Conservation (phyloP, 1,140 invertebrate genomes). For the Agrilus planipennis region DNA sequence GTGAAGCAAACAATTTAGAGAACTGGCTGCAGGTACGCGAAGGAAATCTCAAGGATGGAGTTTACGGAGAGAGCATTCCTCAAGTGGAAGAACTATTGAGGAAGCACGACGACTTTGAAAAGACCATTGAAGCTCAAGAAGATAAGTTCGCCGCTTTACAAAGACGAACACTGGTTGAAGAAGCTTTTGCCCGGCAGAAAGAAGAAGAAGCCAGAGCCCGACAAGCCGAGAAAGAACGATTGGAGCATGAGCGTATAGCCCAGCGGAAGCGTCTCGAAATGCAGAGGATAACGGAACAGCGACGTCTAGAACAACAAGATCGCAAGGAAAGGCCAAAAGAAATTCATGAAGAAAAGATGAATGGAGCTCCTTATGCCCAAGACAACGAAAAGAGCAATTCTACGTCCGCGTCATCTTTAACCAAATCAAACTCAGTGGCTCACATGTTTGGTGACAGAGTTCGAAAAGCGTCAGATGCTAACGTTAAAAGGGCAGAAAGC, state of each 20-base stretch:
- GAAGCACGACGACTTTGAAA: conserved; percentile 81
- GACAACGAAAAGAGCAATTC: background rate
- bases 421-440: conserved; percentile 44
- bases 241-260: conserved; percentile 65
- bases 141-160: conserved; percentile 78
- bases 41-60: conserved; percentile 44
- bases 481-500: conserved; percentile 75
- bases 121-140: conserved; percentile 80
- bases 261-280: conserved; percentile 74
- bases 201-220: conserved; percentile 58
- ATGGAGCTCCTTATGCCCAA: conserved; percentile 7
- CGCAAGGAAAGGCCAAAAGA: conserved; percentile 1
- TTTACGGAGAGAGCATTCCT: conserved; percentile 72
- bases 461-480: conserved; percentile 45
- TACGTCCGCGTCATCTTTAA: conserved; percentile 10
- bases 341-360: conserved; percentile 11
- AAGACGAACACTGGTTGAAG: conserved; percentile 76
- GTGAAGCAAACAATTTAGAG: conserved; percentile 72
- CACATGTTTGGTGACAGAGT: conserved; percentile 62
- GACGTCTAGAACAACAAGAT: conserved; percentile 17
- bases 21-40: conserved; percentile 66
- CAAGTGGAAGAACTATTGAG: conserved; percentile 84
- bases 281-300: conserved; percentile 67
- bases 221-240: conserved; percentile 58
- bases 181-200: conserved; percentile 66